A percentile compares a stretch with the other conserved stretches of the same genome.
Conservation (phyloP, 2,113 vertebrate species). For the Ciconia stormi region DNA sequence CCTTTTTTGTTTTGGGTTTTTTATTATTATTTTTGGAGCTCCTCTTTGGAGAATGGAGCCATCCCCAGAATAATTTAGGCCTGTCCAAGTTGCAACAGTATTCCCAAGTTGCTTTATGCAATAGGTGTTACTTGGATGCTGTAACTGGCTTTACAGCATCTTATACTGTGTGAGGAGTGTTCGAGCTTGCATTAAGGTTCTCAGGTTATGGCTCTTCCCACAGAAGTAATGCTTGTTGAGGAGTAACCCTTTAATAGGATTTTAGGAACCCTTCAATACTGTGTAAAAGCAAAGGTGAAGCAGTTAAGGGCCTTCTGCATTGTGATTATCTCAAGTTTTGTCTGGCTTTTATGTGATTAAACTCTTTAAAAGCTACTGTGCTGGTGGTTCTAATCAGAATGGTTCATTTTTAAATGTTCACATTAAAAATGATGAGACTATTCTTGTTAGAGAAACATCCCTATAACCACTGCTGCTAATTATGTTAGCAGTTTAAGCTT, state of each 20-base stretch:
- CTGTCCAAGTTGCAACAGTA: neutral
- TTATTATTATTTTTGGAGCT: neutral
- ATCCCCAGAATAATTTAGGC: neutral
- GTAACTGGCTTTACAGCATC: slow-evolving; percentile 15
- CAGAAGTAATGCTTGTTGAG: neutral
- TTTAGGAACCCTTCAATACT: neutral
- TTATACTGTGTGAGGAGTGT: neutral
- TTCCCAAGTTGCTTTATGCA: neutral
- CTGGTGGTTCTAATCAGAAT: neutral
- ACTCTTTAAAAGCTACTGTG: neutral
- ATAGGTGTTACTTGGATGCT: neutral
- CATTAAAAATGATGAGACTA: neutral
- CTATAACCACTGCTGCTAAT: neutral
- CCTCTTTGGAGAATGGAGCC: neutral
- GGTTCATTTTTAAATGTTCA: neutral
- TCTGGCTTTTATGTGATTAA: neutral
- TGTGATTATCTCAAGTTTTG: neutral
- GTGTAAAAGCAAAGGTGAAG: neutral
- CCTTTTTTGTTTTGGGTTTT: neutral
- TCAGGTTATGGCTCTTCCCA: neutral
- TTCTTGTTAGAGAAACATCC: neutral
- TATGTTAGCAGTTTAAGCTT: neutral
- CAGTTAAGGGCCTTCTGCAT: neutral
- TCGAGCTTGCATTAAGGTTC: neutral
- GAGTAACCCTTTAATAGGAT: neutral